A percentile compares a stretch with the other conserved stretches of the same genome.
phyloP scores from a whole-genome alignment of 2,797 vertebrate genomes.

The Cygnus olor region DNA sequence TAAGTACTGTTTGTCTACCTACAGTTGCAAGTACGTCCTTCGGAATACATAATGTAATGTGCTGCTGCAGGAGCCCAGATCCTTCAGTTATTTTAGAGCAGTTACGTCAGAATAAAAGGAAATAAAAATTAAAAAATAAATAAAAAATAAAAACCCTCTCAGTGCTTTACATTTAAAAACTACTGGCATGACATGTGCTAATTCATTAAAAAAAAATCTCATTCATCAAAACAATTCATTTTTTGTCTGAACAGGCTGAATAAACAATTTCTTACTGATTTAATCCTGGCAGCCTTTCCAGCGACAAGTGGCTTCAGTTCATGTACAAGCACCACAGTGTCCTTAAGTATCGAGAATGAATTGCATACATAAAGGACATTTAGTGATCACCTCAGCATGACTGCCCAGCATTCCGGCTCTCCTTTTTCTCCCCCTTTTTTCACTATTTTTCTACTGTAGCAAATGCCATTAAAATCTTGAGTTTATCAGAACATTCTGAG shows the following conservation, averaged over 20 bases:
- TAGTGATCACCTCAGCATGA: constrained; percentile 62
- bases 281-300: constrained; percentile 70
- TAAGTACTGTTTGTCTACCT: background rate
- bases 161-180: constrained; percentile 76
- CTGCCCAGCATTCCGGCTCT: constrained; percentile 29
- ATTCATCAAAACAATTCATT: constrained; percentile 81
- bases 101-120: constrained; percentile 68
- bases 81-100: constrained; percentile 71
- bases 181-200: constrained; percentile 73
- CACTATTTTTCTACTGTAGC: constrained; percentile 53
- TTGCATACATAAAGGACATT: constrained; percentile 56
- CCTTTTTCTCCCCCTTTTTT: constrained; percentile 7
- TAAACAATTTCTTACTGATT: constrained; percentile 78
- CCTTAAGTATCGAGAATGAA: constrained; percentile 71
- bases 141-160: background rate
- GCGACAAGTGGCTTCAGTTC: constrained; percentile 67
- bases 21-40: background rate
- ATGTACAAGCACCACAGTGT: constrained; percentile 66
- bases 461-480: constrained; percentile 52
- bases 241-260: constrained; percentile 79
- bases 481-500: constrained; percentile 54
- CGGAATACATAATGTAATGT: background rate
- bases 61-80: background rate
- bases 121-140: background rate
- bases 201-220: constrained; percentile 78